Base-by-base conservation (phyloP, 1,140 invertebrate species). In the Pseudomyrmex concolor region DNA sequence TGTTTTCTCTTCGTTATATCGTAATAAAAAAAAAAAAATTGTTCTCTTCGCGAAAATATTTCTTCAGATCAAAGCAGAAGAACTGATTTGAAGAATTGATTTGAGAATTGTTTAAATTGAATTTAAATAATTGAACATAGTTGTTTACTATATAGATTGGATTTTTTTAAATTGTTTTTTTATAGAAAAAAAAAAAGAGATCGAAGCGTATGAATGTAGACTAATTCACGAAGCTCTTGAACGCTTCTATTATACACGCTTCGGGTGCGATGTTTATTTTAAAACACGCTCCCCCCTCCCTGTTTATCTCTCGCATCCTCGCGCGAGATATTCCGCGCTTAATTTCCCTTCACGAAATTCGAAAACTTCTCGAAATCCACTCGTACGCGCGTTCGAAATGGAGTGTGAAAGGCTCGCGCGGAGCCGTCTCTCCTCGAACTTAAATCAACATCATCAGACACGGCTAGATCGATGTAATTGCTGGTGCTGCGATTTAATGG, bases 401-500 rank as follows among this genome's bases (percentile, higher is more conserved):
- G 34, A 34, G 34, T 34, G 60, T 15, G 60, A 7, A 60, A 60
- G 19, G n/a, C 34, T 34, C 4, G 62, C 62, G 62, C 59, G 62
- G 8, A 15, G 13, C 19, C 66, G 55, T n/a, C 22, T 22, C 55
- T 71, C 55, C 54, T 67, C 13, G 50, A 80, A 70, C 83, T 85
- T 84, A 51, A 88, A 74, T 88, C 83, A 88, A 88, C 86, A 88
- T 88, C 83, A 87, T 88, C 86, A 72, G 76, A 71, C 76, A 80
- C 76, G 71, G 67, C 45, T 70, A 71, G 87, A 88, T 85, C 86
- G 84, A 88, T 86, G 76, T 84, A 88, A 89, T 89, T 89, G 86
- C 87, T 78, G 68, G 51, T 62, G 67, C 59, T 78, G 72, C 86
- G 84, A 88, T 89, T 89, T 89, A 88, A 89, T 89, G 86, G 86